Evolutionary conservation across 2,113 vertebrate genomes (phyloP).

Genomic region (Isichthys henryi): DNA sequence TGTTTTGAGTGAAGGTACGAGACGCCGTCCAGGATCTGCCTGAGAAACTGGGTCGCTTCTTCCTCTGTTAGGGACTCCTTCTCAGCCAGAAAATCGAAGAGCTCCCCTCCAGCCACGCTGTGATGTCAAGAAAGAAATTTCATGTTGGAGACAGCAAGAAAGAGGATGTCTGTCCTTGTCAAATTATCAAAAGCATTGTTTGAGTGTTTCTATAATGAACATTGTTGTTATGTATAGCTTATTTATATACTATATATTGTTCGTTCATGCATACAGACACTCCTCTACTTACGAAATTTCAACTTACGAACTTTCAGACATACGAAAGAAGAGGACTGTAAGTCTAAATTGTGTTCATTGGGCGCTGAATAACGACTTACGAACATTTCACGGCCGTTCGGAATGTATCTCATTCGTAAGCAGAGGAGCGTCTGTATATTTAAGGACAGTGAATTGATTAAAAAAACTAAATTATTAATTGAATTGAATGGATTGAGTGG

Average conservation of each 20-base stretch:
- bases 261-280: background rate
- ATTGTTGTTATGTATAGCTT: background rate
- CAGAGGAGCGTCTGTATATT: background rate
- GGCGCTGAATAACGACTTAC: too few species aligned
- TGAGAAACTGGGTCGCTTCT: conserved; percentile 95
- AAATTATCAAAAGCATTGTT: background rate
- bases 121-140: conserved; percentile 33
- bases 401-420: too few species aligned
- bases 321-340: too few species aligned
- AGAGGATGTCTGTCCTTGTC: background rate
- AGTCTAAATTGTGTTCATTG: too few species aligned
- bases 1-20: conserved; percentile 88
- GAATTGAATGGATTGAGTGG: too few species aligned
- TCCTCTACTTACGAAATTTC: too few species aligned
- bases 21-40: conserved; percentile 97
- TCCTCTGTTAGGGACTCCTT: conserved; percentile 96
- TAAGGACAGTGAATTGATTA: background rate
- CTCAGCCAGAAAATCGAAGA: conserved; percentile 96
- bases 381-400: too few species aligned
- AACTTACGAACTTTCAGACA: too few species aligned
- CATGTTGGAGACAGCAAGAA: background rate
- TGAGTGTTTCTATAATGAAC: background rate
- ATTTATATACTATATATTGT: background rate
- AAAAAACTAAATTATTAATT: background rate
- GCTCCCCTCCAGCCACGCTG: conserved; percentile 92